Evolutionary conservation across 1,140 invertebrate species (phyloP), one percentile per base, ranked within the genome.

Genomic region (Micrasema minimum): DNA sequence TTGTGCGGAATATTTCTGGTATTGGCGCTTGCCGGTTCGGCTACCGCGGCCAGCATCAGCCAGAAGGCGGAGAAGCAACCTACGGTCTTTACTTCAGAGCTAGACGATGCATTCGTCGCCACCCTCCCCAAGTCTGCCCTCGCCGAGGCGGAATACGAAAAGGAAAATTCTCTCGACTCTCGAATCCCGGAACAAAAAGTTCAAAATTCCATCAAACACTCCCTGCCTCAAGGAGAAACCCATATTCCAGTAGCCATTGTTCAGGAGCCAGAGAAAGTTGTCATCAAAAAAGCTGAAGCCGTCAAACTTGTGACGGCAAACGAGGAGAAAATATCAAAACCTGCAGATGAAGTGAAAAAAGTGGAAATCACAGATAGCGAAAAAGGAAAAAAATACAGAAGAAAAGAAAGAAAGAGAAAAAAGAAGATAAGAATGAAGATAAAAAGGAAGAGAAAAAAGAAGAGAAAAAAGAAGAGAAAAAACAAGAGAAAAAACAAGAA

Each of bases 61-160:
- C 48, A 72, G 41, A 12, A 55, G 1, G 7, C 48, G 2, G 22
- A 69, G 12, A 37, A 57, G 6, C 35, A 61, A 10, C 31, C 51
- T 6, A 22, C 46, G 7, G n/a, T 37, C 37, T 71, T 71, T 57
- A 75, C 66, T 2, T 71, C 66, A 1, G 69, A 75, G 16, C 69
- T 75, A 22, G 61, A 31, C 31, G 69, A 75, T n/a, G 57, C 20
- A 6, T 75, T 65, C 69, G 23, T 20, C 11, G 31, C 51, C 41
- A 65, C 66, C 31, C n/a, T 62, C 2, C 45, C 72, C 2, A 69
- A 66, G 26, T 65, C 66, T 18, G 46, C 18, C 35, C 7, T 22
- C 43, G 45, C 20, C 18, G n/a, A 51, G 14, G 20, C 37, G 16
- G 46, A 65, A 37, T 59, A 72, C 18, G 72, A 69, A 9, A 20